Evolutionary conservation across 2,888 invertebrate species (phyloP).

Genomic region (Stictocephala bisonia): DNA sequence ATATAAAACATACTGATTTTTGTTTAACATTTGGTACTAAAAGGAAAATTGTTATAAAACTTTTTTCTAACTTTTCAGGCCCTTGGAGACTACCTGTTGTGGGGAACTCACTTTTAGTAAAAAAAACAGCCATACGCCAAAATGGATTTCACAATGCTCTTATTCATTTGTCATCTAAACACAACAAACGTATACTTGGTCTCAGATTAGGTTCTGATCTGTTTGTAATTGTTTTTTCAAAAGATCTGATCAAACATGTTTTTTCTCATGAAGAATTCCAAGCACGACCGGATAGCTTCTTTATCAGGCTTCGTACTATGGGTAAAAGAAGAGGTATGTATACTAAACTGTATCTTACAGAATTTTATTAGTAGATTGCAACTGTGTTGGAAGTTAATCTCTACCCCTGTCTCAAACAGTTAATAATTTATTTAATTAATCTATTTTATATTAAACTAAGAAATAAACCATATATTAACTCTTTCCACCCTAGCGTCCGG

Average conservation of each 20-base stretch:
- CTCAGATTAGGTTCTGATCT: constrained; percentile 69
- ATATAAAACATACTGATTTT: too few species aligned
- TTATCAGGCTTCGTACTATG: constrained; percentile 72
- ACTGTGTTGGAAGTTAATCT: too few species aligned
- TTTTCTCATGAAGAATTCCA: constrained; percentile 71
- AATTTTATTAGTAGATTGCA: too few species aligned
- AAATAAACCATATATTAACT: too few species aligned
- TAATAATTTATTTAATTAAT: too few species aligned
- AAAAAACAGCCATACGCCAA: constrained; percentile 62
- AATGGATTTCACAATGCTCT: constrained; percentile 69
- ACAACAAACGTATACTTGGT: constrained; percentile 69
- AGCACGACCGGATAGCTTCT: constrained; percentile 75
- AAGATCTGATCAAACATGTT: constrained; percentile 67
- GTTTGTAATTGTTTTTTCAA: constrained; percentile 69
- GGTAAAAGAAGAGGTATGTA: constrained; percentile 69
- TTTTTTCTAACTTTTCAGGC: constrained; percentile 63
- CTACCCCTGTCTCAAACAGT: too few species aligned
- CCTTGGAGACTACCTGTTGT: constrained; percentile 66
- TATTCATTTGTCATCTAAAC: constrained; percentile 65
- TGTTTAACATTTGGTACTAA: too few species aligned
- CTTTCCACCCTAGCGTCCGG: too few species aligned
- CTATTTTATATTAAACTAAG: too few species aligned
- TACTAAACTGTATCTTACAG: too few species aligned
- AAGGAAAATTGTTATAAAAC: too few species aligned
- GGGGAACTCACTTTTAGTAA: constrained; percentile 64